Base-by-base conservation (phyloP, 2,113 vertebrate species). In the Sturnira hondurensis region DNA sequence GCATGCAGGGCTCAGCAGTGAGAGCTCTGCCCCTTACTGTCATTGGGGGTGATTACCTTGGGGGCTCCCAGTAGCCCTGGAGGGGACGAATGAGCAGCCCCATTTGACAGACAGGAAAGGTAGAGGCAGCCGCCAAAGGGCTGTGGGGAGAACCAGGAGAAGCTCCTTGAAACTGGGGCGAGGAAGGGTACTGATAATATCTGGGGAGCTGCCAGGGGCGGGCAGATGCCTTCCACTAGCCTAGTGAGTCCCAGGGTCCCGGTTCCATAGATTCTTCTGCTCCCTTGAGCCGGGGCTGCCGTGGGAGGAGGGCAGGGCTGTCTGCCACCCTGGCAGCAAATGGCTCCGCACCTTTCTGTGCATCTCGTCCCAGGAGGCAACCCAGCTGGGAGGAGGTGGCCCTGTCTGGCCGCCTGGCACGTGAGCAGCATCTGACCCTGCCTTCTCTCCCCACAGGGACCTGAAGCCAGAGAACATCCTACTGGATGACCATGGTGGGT, bases 401-500 rank as follows among this genome's bases (percentile, higher is more conserved):
- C 61, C 80, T 5, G 0, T 65, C 77, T 47, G 78, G 33, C 85
- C 93, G n/a, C n/a, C 56, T 77, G 47, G 26, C 70, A 77, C 10
- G 24, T 24, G n/a, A 41, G 65, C 24, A 61, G 61, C 17, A 15
- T 81, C 78, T 83, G 50, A 95, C n/a, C 16, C 70, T 96, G 28
- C 54, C 41, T 93, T 96, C 74, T 91, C 58, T 95, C 26, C 56
- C 92, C 54, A 71, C 88, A 99, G 99, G 97, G 99, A 99, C 96
- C 98, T 99, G 77, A 99, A 99, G 97, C 99, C 99, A 68, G 99
- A 99, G 97, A 99, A 99, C 96, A 99, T 99, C 95, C 97, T 99
- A 89, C 98, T 99, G 96, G 99, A 99, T 97, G 99, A 99, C 97
- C 99, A 99, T 0, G 99, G 99, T 99, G 98, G 99, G 99, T 98